Base-by-base conservation (phyloP, 2,888 invertebrate species). In the Chymomyza caudatula region DNA sequence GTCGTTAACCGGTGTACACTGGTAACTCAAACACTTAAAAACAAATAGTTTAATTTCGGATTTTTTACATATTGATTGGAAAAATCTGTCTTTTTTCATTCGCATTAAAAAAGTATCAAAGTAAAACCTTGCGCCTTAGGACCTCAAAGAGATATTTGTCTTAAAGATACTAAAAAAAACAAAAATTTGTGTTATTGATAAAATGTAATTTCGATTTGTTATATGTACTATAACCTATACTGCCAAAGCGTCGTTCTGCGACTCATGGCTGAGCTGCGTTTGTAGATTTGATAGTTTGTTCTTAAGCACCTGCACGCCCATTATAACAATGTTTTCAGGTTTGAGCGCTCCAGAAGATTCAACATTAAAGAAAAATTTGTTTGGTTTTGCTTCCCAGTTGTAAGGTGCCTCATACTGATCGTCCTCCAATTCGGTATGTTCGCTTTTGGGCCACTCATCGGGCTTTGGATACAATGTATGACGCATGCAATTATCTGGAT, bases 381-480 rank as follows among this genome's bases (percentile, higher is more conserved):
- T 97, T 1, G 99, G 98, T 88, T 97, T 98, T 1, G 96, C 96
- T 89, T 96, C 95, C 93, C 97, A 96, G 87, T 97, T 97, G 89
- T 95, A 99, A 1, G 96, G 94, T 0, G 97, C 99, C 92, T 99
- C 97, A 91, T 95, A 95, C 89, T 96, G 95, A 87, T 96, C 96
- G 84, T 98, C 98, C 73, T 96, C 96, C 15, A 98, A 90, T 90
- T 98, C 97, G 8, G 96, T 95, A 89, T 97, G 97, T 92, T 99
- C 98, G 91, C 98, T 98, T 90, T 98, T 98, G 0, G 98, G 99
- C 98, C 99, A 99, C 90, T 99, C 98, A 86, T 98, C 98, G 2
- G 98, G 98, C 89, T 97, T 98, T 0, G 98, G 98, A 83, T 93
- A 98, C 42, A 98, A 92, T 2, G 99, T 99, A 88, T 99, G 99